Percentiles rank a stretch among this genome's conserved stretches.
Conservation (phyloP, 2,113 vertebrate genomes). For the Microcebus murinus region DNA sequence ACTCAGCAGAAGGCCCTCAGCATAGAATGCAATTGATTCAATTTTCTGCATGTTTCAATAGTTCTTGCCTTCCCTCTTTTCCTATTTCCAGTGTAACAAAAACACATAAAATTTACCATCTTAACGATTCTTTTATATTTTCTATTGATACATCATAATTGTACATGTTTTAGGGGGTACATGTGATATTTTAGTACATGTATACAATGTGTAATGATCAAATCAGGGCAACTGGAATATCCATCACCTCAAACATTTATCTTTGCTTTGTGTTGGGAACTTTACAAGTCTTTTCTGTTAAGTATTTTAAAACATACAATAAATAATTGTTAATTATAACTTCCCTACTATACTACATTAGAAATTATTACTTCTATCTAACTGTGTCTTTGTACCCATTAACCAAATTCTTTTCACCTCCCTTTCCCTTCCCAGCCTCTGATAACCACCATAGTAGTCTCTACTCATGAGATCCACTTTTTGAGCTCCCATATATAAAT, state of each 20-base stretch:
- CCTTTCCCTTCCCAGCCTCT: background rate
- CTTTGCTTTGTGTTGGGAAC: no score
- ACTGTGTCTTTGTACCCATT: no score
- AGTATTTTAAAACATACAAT: no score
- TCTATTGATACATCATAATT: background rate
- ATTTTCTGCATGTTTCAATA: background rate
- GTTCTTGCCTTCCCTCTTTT: background rate
- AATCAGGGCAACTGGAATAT: no score
- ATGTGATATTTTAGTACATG: no score
- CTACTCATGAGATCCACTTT: background rate
- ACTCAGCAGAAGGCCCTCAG: background rate
- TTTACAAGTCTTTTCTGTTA: no score
- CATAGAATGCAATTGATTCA: background rate
- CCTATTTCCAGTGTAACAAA: background rate
- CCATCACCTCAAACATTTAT: no score
- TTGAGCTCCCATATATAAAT: background rate
- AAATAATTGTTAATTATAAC: no score
- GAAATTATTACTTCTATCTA: no score
- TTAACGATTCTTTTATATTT: background rate
- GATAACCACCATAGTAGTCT: background rate
- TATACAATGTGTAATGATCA: no score
- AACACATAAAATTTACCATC: background rate
- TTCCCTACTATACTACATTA: no score
- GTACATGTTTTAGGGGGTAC: no score
- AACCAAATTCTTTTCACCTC: background rate